A percentile compares a stretch with the other conserved stretches of the same genome.
phyloP scores from a whole-genome alignment of 2,888 invertebrate genomes.

The Helobdella robusta region DNA sequence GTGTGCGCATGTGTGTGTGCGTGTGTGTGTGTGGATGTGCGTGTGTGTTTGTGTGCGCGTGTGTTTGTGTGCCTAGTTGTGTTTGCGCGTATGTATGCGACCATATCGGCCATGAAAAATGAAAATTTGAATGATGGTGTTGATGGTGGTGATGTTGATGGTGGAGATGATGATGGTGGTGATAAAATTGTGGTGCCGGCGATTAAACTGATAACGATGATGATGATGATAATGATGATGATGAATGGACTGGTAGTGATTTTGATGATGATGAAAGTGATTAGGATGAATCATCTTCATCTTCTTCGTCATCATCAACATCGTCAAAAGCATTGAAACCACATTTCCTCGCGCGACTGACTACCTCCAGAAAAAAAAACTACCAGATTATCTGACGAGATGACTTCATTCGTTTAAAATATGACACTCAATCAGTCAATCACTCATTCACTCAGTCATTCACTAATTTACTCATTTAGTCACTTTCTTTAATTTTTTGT shows the following conservation, averaged over 20 bases:
- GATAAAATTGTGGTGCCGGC: slow-evolving; percentile 15
- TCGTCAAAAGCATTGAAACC: too few relatives aligned
- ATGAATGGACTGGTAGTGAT: not conserved
- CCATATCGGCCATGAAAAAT: not conserved
- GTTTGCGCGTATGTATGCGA: not conserved
- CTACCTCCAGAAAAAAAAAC: too few relatives aligned
- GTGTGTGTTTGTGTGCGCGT: too few relatives aligned
- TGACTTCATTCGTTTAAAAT: too few relatives aligned
- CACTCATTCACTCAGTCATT: too few relatives aligned
- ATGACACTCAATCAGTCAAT: too few relatives aligned
- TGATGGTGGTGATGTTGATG: not conserved
- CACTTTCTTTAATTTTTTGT: too few relatives aligned
- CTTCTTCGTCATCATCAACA: not conserved
- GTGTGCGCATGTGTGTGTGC: slow-evolving; percentile 7
- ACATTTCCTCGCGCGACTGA: too few relatives aligned
- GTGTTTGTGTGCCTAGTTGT: too few relatives aligned
- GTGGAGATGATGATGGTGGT: not conserved
- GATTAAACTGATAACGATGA: slow-evolving; percentile 7
- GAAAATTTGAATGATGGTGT: not conserved
- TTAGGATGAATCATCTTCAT: not conserved
- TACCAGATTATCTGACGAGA: too few relatives aligned
- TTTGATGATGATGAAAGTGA: not conserved
- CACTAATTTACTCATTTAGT: too few relatives aligned
- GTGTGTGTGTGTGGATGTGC: slow-evolving; percentile 4
- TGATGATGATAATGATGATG: slow-evolving; percentile 19